Evolutionary conservation across 2,113 vertebrate genomes (phyloP), one percentile per base, ranked within the genome.

Genomic region (Melanerpes formicivorus): DNA sequence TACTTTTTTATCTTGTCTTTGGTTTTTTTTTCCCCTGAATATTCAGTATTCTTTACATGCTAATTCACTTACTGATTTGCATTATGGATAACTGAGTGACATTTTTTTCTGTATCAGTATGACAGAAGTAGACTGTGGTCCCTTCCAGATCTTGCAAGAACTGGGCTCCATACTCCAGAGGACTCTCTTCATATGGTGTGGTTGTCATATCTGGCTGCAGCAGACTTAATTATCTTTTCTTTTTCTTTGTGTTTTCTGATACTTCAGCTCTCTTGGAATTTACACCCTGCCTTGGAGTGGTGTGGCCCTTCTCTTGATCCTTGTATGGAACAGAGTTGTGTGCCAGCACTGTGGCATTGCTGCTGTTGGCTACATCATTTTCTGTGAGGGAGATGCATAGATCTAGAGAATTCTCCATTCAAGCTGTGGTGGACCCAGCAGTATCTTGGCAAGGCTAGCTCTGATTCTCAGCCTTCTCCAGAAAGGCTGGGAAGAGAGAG

Each of bases 321-420:
- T 69, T 27, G 29, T 34, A 6, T 32, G 55, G 72, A 65, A 40
- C 1, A 0, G 32, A 42, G 32, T 30, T 19, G 16, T 64, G 37
- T 65, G 59, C 56, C 59, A 15, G 69, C 1, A 2, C 46, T 50
- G 58, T 58, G 79, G 54, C 17, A 5, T 75, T 74, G 34, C 52
- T 5, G 0, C 18, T 63, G 29, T 19, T 0, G 21, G 14, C 15
- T n/a, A 44, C 54, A 22, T 40, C 5, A 5, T 18, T 55, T 82
- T 34, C 66, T 66, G 22, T 4, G 1, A 73, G 54, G 54, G 15
- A 66, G 18, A 3, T 21, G 10, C 10, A 1, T 10, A 25, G 63
- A 5, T 55, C 59, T 48, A 12, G 87, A 50, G 62, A 71, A 80
- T 42, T 59, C 29, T 56, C n/a, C 6, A 1, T 42, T 62, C n/a